These are phyloP conservation scores for Agrotis puta DNA, from an alignment of 2,888 invertebrate genomes.

Conservation along the genomic window DNA sequence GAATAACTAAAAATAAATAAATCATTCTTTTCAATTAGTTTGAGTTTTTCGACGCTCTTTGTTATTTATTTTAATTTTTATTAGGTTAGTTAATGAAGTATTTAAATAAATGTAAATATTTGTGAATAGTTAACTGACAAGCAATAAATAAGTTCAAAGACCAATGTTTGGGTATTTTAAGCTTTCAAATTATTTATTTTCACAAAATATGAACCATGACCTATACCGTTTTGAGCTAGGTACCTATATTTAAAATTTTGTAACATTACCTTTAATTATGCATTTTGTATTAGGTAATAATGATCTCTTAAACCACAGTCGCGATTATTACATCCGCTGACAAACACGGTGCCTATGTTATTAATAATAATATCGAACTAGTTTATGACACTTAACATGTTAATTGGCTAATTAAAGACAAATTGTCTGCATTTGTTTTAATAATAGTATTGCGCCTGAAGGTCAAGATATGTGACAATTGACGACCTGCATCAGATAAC, in stretches of 20 bases:
- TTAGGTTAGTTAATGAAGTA: too few species aligned
- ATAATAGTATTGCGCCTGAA: not conserved
- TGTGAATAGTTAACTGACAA: too few species aligned
- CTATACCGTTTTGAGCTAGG: not conserved
- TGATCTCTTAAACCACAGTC: not conserved
- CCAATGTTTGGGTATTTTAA: too few species aligned
- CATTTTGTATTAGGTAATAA: not conserved
- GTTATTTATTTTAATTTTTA: too few species aligned
- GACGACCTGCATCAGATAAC: not conserved
- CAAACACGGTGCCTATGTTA: constrained; percentile 4
- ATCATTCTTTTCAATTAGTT: not conserved
- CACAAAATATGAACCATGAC: not conserved
- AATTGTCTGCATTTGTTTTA: not conserved
- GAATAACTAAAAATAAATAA: not conserved
- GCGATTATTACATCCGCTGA: constrained; percentile 25
- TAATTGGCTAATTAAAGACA: not conserved
- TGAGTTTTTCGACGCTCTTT: too few species aligned
- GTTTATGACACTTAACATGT: not conserved
- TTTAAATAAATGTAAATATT: too few species aligned
- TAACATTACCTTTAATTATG: not conserved
- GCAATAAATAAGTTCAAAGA: not conserved
- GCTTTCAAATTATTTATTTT: not conserved
- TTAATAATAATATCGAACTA: constrained; percentile 15
- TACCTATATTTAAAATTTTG: not conserved
- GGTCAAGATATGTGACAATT: not conserved